Evolutionary conservation across 1,140 invertebrate genomes (phyloP).

Genomic region (Triops cancriformis): DNA sequence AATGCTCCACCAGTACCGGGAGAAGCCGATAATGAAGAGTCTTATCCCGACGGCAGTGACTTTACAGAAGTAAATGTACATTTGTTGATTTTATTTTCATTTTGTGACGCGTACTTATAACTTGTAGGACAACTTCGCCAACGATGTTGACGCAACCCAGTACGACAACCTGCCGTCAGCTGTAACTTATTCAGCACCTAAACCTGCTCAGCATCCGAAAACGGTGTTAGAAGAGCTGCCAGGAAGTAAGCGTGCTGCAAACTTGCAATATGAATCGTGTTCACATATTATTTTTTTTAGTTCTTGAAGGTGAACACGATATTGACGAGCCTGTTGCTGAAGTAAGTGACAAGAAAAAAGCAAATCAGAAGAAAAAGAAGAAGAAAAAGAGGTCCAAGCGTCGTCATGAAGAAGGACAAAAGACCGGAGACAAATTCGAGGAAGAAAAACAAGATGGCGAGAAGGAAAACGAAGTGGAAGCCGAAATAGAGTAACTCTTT

Average conservation of each 20-base stretch:
- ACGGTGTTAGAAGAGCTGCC: neutral
- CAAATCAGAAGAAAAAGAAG: conserved; percentile 38
- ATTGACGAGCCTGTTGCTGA: conserved; percentile 27
- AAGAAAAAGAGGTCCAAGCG: conserved; percentile 43
- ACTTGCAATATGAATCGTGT: neutral
- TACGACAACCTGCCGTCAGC: conserved; percentile 29
- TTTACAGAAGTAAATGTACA: neutral
- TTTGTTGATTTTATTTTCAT: neutral
- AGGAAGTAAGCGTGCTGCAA: neutral
- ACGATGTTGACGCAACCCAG: conserved; percentile 31
- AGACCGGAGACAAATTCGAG: conserved; percentile 33
- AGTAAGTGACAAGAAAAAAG: conserved; percentile 30
- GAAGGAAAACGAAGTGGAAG: conserved; percentile 36
- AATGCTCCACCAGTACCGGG: neutral
- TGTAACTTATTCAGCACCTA: conserved; percentile 24
- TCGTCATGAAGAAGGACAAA: conserved; percentile 34
- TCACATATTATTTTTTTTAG: conserved; percentile 21
- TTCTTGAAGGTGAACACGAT: conserved; percentile 23
- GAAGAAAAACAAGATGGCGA: conserved; percentile 33
- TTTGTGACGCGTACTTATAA: neutral
- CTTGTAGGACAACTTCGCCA: conserved; percentile 24
- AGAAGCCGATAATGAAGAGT: neutral
- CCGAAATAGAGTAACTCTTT: conserved; percentile 45
- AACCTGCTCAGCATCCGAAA: conserved; percentile 23
- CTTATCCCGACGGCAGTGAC: neutral